Evolutionary conservation across 2,113 vertebrate genomes (phyloP), one percentile per base, ranked within the genome.

Genomic region (Calonectris borealis): DNA sequence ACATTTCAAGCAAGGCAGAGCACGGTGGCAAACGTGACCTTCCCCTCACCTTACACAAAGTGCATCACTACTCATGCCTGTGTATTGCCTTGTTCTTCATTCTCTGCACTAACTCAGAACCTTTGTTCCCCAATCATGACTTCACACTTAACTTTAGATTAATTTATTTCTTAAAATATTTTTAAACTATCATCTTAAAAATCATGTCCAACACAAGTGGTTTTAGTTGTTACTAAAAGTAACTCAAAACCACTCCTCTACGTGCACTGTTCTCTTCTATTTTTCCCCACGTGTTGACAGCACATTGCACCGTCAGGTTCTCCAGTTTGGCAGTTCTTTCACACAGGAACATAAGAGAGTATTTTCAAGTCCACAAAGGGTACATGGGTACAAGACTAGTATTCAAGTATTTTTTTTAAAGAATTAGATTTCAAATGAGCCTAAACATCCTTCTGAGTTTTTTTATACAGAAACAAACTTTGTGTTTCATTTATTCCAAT

Each of bases 231-330:
- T 97, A 94, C 78, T 95, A 94, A 77, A 94, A 95, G 77, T 87
- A 93, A 93, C 61, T 85, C 70, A 83, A 78, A 90, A 42, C 16
- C 76, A 76, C 62, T 85, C 72, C 62, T 87, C 73, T 54, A 69
- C 0, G 2, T 89, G 86, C 83, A 91, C 82, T 82, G 73, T 95
- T 95, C 92, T 38, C 66, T 84, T 93, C 93, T 95, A 92, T 97
- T 96, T 97, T 95, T 83, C 78, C 66, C 51, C 66, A 85, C 0
- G 62, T 90, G 95, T 95, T 96, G 93, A 97, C 96, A 97, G 91
- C 91, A 84, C 75, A 70, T 88, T 49, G 51, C 83, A 79, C 70
- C 66, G 40, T 38, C 94, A 95, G 76, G 58, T 92, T 94, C 92
- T 93, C 78, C 62, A 54, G 29, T 73, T 85, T 90, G 91, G 93